phyloP scores from a whole-genome alignment of 1,140 invertebrate species.

The Bombus pascuorum region DNA sequence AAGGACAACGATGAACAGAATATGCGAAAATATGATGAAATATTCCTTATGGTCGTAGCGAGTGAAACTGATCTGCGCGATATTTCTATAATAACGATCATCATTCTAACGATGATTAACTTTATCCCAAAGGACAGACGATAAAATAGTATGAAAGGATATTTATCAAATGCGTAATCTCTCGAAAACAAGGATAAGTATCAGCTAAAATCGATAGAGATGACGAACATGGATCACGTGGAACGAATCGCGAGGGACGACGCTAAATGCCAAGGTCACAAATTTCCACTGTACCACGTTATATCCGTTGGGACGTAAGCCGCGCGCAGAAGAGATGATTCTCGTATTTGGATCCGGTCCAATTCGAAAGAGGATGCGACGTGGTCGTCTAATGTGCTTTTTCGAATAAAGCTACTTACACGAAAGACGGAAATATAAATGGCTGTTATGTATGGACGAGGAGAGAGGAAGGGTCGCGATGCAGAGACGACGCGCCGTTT shows the following conservation, averaged over 20 bases:
- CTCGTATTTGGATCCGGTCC: constrained; percentile 44
- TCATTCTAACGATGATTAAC: too few relatives aligned
- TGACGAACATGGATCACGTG: neutral
- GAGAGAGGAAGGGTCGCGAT: neutral
- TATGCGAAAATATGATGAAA: too few relatives aligned
- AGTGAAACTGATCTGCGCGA: too few relatives aligned
- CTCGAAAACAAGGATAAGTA: neutral
- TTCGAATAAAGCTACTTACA: constrained; percentile 54
- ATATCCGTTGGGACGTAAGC: neutral
- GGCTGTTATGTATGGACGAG: constrained; percentile 10
- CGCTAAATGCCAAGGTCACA: constrained; percentile 45
- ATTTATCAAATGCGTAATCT: too few relatives aligned
- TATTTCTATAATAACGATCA: too few relatives aligned
- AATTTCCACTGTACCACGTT: constrained; percentile 21
- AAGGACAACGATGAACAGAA: too few relatives aligned
- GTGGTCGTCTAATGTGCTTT: constrained; percentile 50
- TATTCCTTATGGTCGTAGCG: too few relatives aligned
- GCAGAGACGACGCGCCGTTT: neutral
- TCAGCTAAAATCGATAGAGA: neutral
- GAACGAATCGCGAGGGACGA: neutral
- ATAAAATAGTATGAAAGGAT: too few relatives aligned
- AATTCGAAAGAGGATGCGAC: constrained; percentile 34
- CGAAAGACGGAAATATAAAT: constrained; percentile 51
- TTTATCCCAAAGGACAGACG: too few relatives aligned
- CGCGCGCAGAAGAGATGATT: constrained; percentile 24